A percentile compares a stretch with the other conserved stretches of the same genome.
Conservation (phyloP, 2,888 invertebrate species). For the Norana najaformis region DNA sequence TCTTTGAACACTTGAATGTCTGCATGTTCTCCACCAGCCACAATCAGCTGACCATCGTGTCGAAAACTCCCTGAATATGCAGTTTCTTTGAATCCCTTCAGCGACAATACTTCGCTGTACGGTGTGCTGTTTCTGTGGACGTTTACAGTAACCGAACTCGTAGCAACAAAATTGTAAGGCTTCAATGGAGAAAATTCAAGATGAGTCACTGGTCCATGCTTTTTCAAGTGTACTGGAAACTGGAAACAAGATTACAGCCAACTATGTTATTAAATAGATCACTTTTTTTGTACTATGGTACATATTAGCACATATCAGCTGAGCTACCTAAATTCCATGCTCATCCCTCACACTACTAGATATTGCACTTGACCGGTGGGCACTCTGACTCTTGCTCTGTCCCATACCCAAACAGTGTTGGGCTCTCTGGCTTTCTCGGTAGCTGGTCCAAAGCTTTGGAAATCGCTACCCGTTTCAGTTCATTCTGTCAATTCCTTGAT, state of each 20-base stretch:
- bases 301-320: too few relatives aligned
- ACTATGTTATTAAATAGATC: neutral
- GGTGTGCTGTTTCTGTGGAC: conserved; percentile 37
- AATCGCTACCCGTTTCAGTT: too few relatives aligned
- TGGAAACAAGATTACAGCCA: conserved; percentile 60
- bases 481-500: too few relatives aligned
- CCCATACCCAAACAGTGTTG: too few relatives aligned
- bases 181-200: conserved; percentile 86
- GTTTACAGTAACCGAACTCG: conserved; percentile 81
- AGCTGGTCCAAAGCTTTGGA: too few relatives aligned
- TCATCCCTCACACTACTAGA: too few relatives aligned
- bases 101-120: conserved; percentile 37
- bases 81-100: conserved; percentile 19
- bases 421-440: too few relatives aligned
- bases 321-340: too few relatives aligned
- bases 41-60: conserved; percentile 63
- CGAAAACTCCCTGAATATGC: conserved; percentile 62
- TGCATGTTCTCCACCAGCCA: conserved; percentile 87
- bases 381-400: too few relatives aligned
- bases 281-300: neutral
- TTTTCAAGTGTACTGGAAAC: conserved; percentile 85
- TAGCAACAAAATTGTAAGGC: conserved; percentile 88
- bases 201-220: conserved; percentile 87
- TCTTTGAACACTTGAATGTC: conserved; percentile 86
- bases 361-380: too few relatives aligned